Evolutionary conservation across 2,888 invertebrate species (phyloP).

Genomic region (Netelia inedita): DNA sequence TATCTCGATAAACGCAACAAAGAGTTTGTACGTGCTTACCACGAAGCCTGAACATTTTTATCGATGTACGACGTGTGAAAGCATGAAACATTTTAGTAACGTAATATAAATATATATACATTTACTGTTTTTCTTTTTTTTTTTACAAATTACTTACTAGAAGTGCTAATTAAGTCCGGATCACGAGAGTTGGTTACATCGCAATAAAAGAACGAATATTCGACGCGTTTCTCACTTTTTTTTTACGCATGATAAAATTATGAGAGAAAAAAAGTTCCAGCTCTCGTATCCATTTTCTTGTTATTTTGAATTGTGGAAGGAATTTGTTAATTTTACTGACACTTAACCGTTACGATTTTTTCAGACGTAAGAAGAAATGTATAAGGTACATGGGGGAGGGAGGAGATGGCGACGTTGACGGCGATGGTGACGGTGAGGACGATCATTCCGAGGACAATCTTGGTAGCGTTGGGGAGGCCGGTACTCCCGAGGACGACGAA

Average conservation of each 20-base stretch:
- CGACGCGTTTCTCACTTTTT: too few relatives aligned
- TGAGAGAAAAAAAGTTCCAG: not conserved
- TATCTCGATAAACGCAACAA: slow-evolving; percentile 6
- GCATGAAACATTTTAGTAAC: slow-evolving; percentile 66
- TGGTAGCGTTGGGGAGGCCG: slow-evolving; percentile 93
- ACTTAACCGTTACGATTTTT: slow-evolving; percentile 78
- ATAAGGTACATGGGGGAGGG: slow-evolving; percentile 97
- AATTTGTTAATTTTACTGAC: not conserved
- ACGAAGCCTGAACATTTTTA: slow-evolving; percentile 55
- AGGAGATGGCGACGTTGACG: slow-evolving; percentile 88
- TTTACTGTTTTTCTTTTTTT: slow-evolving; percentile 24
- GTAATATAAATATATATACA: slow-evolving; percentile 55
- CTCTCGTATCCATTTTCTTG: not conserved
- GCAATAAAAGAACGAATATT: not conserved
- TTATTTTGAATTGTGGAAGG: not conserved
- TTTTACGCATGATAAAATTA: not conserved
- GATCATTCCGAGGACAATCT: slow-evolving; percentile 91
- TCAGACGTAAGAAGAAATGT: slow-evolving; percentile 98
- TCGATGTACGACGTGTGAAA: slow-evolving; percentile 67
- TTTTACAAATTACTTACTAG: slow-evolving; percentile 54
- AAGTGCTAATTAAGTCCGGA: slow-evolving; percentile 59
- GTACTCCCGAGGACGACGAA: slow-evolving; percentile 86
- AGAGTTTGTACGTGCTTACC: slow-evolving; percentile 67
- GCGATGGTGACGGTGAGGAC: slow-evolving; percentile 87
- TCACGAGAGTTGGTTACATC: slow-evolving; percentile 32